Evolutionary conservation across 2,797 vertebrate genomes (phyloP), one percentile per base, ranked within the genome.

Genomic region (Sternotherus odoratus): DNA sequence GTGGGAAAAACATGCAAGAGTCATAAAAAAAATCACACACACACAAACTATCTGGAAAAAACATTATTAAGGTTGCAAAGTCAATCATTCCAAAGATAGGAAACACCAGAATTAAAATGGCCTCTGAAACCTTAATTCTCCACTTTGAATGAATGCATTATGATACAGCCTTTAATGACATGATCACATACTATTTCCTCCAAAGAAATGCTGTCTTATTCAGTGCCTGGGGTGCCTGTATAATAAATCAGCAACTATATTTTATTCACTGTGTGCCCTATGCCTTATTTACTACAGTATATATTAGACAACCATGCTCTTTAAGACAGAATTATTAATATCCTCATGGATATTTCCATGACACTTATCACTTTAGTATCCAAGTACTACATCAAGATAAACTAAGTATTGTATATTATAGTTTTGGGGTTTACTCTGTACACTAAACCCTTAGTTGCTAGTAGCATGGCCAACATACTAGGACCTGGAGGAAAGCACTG

Each of bases 121-220:
- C 26, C 24, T 48, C 26, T 75, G 24, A 39, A 74, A 12, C 69
- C 12, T 48, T 48, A 75, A 48, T 30, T 15, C 4, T 75, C 43
- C 3, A 4, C 24, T 48, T 75, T 49, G 91, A 77, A 87, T 88
- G 82, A 26, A 66, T 56, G 89, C 56, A 12, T 11, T 63, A 11
- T 87, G 90, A 46, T 84, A 75, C 6, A 72, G 26, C 30, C 24
- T 46, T 75, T 75, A 75, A 46, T 48, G 15, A 39, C 75, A 83
- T 33, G 77, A 93, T 80, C 89, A 36, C 33, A 39, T 57, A 33
- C 36, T 87, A 53, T 93, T 93, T 84, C 87, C 92, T 90, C 84
- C 53, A 91, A 56, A 80, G 53, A 75, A 75, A 72, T 72, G 57
- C 83, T 85, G 60, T 51, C 87, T 92, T 57, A 78, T 88, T 90